Base-by-base conservation (phyloP, 2,113 vertebrate genomes). In the Notarius quadriscutis region DNA sequence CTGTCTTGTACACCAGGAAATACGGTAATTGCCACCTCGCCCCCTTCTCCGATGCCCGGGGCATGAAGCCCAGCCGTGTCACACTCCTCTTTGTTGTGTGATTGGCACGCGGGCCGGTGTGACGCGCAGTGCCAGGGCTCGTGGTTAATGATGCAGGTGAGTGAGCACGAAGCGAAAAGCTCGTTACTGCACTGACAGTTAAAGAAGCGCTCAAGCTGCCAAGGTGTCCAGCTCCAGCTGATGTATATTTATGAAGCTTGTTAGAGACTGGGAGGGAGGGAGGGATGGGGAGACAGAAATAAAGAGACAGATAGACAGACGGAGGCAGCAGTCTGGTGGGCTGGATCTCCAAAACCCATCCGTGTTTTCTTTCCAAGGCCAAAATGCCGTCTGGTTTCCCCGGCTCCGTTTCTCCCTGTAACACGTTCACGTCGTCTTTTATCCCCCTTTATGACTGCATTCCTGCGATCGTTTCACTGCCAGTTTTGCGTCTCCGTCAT, bases 191-290 rank as follows among this genome's bases (percentile, higher is more conserved):
- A n/a, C 83, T 90, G 89, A 88, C 87, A 90, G 87, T 85, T 90
- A 88, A 90, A 90, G 89, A 84, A 84, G 77, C 77, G 58, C 87
- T 88, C 85, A 63, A 74, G 83, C 89, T 88, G 87, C 89, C 89
- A 87, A 83, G 60, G 87, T 87, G 85, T 90, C 89, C 85, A 81
- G 72, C 84, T 63, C 72, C 69, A 88, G 87, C 89, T 87, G 85
- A 90, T 90, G 89, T 90, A 90, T 90, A 90, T 90, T 90, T 89
- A 90, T 90, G 89, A 90, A 90, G 89, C 89, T 90, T 89, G 90
- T 88, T 89, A 89, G 82, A 83, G 85, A 65, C 69, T 12, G 82
- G 57, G 78, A n/a, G 25, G 80, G 67, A 62, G 71, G 86, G 55
- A 65, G 85, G 25, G 83, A 72, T 20, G 30, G 30, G 34, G 55